These are phyloP conservation scores for Remorina albescens DNA, from an alignment of 2,797 vertebrate species.

Conservation along the genomic window DNA sequence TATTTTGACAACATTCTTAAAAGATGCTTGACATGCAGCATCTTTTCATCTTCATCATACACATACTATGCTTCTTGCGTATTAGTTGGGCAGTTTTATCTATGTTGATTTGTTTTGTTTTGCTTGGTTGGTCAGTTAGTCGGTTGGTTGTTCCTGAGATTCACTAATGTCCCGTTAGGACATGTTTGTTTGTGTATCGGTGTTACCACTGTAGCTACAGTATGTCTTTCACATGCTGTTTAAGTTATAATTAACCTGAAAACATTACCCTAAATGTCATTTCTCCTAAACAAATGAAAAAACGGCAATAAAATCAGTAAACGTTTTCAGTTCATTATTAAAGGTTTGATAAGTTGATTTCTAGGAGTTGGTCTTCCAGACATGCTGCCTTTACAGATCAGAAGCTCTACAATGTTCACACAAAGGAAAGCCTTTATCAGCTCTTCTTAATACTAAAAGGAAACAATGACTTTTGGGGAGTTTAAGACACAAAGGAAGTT, in stretches of 20 bases:
- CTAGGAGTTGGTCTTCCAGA: not conserved
- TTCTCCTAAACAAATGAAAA: not conserved
- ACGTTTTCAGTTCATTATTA: not conserved
- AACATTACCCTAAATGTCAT: not conserved
- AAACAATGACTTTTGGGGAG: slow-evolving; percentile 63
- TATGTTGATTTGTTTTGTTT: not conserved
- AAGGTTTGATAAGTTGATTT: not conserved
- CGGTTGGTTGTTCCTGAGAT: not conserved
- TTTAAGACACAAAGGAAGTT: slow-evolving; percentile 77
- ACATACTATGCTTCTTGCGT: too few relatives aligned
- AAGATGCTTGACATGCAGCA: too few relatives aligned
- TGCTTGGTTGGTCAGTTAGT: not conserved
- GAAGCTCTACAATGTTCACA: slow-evolving; percentile 9
- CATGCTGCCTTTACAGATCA: not conserved
- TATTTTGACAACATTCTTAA: too few relatives aligned
- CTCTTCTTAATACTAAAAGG: slow-evolving; percentile 12
- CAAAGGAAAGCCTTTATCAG: slow-evolving; percentile 2
- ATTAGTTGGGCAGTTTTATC: too few relatives aligned
- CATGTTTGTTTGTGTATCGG: not conserved
- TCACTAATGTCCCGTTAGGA: not conserved
- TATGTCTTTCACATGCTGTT: not conserved
- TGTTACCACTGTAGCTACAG: not conserved
- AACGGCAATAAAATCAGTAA: not conserved
- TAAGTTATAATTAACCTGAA: not conserved
- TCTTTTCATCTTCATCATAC: too few relatives aligned